These are phyloP conservation scores for Parnassius apollo DNA, from an alignment of 2,888 invertebrate species.

Conservation along the genomic window DNA sequence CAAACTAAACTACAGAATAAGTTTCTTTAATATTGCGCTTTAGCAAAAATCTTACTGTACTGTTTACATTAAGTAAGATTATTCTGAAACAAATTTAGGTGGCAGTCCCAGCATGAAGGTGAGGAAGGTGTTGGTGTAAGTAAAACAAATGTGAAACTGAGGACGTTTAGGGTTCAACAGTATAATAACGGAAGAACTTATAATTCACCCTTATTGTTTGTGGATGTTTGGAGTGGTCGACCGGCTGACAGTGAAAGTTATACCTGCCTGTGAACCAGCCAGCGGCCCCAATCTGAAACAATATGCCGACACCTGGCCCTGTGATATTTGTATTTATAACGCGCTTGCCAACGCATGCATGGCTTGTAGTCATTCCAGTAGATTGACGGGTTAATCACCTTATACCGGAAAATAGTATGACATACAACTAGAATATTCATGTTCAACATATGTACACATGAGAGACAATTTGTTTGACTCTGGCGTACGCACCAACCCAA, in stretches of 20 bases:
- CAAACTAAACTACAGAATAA: too few relatives aligned
- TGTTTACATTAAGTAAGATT: too few relatives aligned
- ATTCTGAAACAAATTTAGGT: conserved; percentile 1
- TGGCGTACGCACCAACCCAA: conserved; percentile 17
- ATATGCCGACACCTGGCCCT: conserved; percentile 73
- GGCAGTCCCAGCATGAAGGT: conserved; percentile 32
- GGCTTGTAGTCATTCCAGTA: conserved; percentile 6
- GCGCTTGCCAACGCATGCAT: conserved; percentile 31
- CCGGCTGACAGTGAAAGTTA: conserved; percentile 97
- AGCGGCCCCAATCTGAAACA: conserved; percentile 92
- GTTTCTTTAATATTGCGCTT: too few relatives aligned
- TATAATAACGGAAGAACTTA: conserved; percentile 37
- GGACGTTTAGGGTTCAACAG: conserved; percentile 22
- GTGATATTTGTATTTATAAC: conserved; percentile 46
- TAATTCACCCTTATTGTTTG: conserved; percentile 94
- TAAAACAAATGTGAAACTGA: conserved; percentile 19
- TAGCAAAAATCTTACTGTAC: too few relatives aligned
- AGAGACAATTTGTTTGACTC: not conserved
- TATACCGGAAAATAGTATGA: conserved; percentile 28
- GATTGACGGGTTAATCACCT: conserved; percentile 35
- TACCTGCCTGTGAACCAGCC: conserved; percentile 98
- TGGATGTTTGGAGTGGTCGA: conserved; percentile 95
- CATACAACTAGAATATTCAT: conserved; percentile 22
- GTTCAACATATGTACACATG: conserved; percentile 23
- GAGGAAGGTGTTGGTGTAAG: conserved; percentile 8